Conservation (phyloP, 2,113 vertebrate genomes). For the Podarcis muralis region DNA sequence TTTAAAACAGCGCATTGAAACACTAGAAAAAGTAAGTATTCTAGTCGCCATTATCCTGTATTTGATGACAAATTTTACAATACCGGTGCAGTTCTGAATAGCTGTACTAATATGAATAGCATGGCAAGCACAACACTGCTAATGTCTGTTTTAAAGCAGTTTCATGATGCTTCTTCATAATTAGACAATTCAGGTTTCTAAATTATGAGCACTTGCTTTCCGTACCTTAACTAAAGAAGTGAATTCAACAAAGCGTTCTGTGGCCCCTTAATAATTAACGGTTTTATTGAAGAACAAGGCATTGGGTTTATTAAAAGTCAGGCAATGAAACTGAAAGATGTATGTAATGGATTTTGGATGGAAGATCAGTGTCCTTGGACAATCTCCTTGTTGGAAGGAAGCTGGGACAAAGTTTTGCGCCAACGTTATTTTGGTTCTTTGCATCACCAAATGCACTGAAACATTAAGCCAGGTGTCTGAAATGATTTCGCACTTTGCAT, state of each 20-base stretch:
- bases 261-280: not conserved
- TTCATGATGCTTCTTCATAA: not conserved
- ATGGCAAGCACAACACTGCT: not conserved
- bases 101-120: constrained; percentile 34
- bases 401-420: not conserved
- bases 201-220: not conserved
- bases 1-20: constrained; percentile 97
- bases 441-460: not conserved
- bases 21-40: constrained; percentile 95
- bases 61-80: constrained; percentile 34
- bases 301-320: not conserved
- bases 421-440: not conserved
- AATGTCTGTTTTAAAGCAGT: not conserved
- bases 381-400: not conserved
- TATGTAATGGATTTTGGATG: not conserved
- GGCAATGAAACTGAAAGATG: not conserved
- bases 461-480: not conserved
- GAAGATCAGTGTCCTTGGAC: not conserved
- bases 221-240: not conserved
- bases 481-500: not conserved
- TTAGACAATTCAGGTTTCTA: not conserved
- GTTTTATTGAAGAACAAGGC: not conserved
- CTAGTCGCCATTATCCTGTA: not conserved
- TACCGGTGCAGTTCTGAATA: constrained; percentile 30
- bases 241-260: not conserved